These are phyloP conservation scores for Nomada ferruginata DNA, from an alignment of 2,888 invertebrate genomes.

Conservation along the genomic window DNA sequence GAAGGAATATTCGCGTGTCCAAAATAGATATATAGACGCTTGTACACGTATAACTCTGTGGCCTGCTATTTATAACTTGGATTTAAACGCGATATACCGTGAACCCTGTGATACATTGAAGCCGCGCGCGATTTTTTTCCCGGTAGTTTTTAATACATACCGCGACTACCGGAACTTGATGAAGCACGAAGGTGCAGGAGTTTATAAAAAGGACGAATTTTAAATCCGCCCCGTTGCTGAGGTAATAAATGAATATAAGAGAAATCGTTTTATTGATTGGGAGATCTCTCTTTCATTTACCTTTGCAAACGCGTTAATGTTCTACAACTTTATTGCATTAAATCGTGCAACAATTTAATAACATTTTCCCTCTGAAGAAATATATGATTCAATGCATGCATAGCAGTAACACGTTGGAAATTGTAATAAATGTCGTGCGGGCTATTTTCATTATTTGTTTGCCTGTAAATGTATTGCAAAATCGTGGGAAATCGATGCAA, in stretches of 20 bases:
- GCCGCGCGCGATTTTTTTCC: conserved; percentile 23
- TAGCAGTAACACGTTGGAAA: too few species aligned
- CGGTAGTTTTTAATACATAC: conserved; percentile 10
- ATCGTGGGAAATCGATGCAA: not conserved
- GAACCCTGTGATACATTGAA: conserved; percentile 33
- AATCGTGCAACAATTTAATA: too few species aligned
- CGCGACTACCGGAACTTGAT: not conserved
- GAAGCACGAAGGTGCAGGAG: not conserved
- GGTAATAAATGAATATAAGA: too few species aligned
- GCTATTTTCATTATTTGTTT: not conserved
- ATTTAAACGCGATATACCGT: conserved; percentile 56
- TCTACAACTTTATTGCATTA: too few species aligned
- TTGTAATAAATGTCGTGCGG: too few species aligned
- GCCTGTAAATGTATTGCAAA: not conserved
- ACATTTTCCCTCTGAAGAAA: too few species aligned
- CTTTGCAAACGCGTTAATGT: too few species aligned
- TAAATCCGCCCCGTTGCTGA: too few species aligned
- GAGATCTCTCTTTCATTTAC: too few species aligned
- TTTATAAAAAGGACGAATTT: too few species aligned
- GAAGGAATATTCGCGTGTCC: conserved; percentile 55
- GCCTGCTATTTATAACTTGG: conserved; percentile 62
- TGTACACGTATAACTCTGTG: not conserved
- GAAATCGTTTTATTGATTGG: too few species aligned
- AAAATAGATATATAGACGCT: conserved; percentile 58
- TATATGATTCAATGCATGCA: too few species aligned